These are phyloP conservation scores for Enoplosus armatus DNA, from an alignment of 2,797 vertebrate species.

Conservation along the genomic window DNA sequence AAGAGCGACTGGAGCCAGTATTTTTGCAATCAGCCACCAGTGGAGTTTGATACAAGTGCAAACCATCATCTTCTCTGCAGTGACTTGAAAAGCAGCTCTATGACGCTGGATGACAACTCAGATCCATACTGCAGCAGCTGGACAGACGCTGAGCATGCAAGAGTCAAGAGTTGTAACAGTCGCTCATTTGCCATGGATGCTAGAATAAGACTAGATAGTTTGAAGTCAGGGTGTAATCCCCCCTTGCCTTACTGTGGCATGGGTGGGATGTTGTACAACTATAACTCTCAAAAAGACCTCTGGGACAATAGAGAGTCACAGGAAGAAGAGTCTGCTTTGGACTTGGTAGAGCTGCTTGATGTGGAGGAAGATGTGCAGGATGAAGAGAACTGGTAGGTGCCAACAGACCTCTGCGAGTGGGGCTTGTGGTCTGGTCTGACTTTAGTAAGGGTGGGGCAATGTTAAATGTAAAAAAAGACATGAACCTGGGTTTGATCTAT, in stretches of 20 bases:
- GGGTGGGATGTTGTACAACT: conserved; percentile 24
- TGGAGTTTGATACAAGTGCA: conserved; percentile 24
- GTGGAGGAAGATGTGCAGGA: conserved; percentile 60
- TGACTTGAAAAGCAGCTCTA: conserved; percentile 30
- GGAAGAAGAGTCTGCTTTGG: conserved; percentile 70
- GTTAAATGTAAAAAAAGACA: not conserved
- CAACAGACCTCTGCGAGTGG: conserved; percentile 15
- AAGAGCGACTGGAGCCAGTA: conserved; percentile 32
- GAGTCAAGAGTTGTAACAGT: conserved; percentile 16
- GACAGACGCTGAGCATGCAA: conserved; percentile 32
- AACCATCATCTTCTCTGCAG: conserved; percentile 18
- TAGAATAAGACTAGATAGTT: conserved; percentile 63
- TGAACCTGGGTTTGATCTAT: not conserved
- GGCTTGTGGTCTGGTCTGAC: not conserved
- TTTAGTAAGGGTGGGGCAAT: not conserved
- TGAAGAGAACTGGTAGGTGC: conserved; percentile 80
- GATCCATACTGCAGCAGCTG: conserved; percentile 45
- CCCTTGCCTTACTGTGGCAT: conserved; percentile 1
- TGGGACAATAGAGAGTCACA: conserved; percentile 47
- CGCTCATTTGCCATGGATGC: conserved; percentile 70
- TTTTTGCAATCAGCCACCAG: conserved; percentile 21
- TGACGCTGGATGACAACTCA: conserved; percentile 13
- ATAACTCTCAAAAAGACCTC: conserved; percentile 37
- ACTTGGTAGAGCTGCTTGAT: conserved; percentile 76
- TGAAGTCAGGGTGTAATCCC: conserved; percentile 66